phyloP scores from a whole-genome alignment of 1,140 invertebrate species.

The Drosophila pachea region DNA sequence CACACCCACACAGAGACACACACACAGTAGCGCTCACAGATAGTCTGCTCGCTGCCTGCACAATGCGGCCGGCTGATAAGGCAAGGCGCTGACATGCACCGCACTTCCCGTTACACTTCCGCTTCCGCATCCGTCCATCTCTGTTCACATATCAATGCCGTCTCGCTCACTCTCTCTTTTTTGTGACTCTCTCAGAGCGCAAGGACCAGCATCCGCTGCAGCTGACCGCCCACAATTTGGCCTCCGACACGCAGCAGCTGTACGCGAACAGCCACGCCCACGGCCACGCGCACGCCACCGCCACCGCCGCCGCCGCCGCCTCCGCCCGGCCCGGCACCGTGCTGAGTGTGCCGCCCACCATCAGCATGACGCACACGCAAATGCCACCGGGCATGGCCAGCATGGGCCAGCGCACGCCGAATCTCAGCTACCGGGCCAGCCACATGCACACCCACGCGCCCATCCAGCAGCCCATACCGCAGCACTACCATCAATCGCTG shows the following conservation, averaged over 20 bases:
- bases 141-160: neutral
- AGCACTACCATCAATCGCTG: conserved; percentile 30
- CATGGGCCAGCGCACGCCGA: conserved; percentile 69
- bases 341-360: conserved; percentile 68
- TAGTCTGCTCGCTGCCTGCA: conserved; percentile 43
- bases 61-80: conserved; percentile 53
- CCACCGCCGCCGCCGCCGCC: too few species aligned
- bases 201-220: conserved; percentile 74
- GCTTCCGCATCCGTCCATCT: conserved; percentile 5
- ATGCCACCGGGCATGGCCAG: conserved; percentile 72
- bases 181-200: conserved; percentile 63
- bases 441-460: conserved; percentile 45
- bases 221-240: conserved; percentile 66
- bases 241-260: conserved; percentile 61
- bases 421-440: conserved; percentile 56
- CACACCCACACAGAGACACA: too few species aligned
- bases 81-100: conserved; percentile 56
- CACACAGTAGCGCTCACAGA: too few species aligned
- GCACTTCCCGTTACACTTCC: conserved; percentile 45
- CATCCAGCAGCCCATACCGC: conserved; percentile 64
- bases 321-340: conserved; percentile 47
- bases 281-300: too few species aligned
- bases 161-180: neutral
- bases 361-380: conserved; percentile 69
- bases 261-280: conserved; percentile 39